Evolutionary conservation across 2,888 invertebrate species (phyloP), one percentile per base, ranked within the genome.

Genomic region (Eristalis intricaria): DNA sequence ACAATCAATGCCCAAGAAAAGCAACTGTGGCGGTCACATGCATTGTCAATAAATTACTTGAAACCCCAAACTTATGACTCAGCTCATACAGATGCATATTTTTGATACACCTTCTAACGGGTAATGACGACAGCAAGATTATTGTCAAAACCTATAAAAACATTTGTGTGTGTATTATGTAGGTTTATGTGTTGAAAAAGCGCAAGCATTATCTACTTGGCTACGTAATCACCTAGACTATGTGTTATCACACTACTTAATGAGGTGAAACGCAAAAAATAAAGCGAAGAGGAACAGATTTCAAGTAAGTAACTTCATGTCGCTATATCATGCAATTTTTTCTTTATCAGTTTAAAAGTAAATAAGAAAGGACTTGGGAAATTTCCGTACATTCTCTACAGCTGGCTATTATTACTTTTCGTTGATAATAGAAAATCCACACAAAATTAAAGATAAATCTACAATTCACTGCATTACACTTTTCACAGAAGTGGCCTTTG

Each of bases 281-380:
- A 58, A 58, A 60, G 68, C 23, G 43, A 68, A 77, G 32, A 61
- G 50, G 61, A 61, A 32, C 35, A 26, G n/a, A 32, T 50, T 35
- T 23, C 68, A 77, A 69, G 76, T 77, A 66, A 77, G 61, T 68
- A 68, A 77, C 76, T 61, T 19, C 58, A 60, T 23, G 32, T 19
- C 22, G 29, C 22, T 63, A 2, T 38, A 38, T 38, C 35, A 38
- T 38, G 11, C 11, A 38, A 38, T 19, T n/a, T n/a, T 5, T 50
- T 50, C 50, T 50, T 50, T 50, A 50, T 50, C 50, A 50, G 19
- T 50, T 50, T 3, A n/a, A 50, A 4, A 43, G 43, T 0, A 43
- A 43, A 50, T 19, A 7, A n/a, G n/a, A 1, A 38, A 22, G 3
- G 32, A 60, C 23, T 60, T 70, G 23, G n/a, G 38, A 60, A 15